Evolutionary conservation across 1,140 invertebrate genomes (phyloP).

Genomic region (Belonocnema kinseyi): DNA sequence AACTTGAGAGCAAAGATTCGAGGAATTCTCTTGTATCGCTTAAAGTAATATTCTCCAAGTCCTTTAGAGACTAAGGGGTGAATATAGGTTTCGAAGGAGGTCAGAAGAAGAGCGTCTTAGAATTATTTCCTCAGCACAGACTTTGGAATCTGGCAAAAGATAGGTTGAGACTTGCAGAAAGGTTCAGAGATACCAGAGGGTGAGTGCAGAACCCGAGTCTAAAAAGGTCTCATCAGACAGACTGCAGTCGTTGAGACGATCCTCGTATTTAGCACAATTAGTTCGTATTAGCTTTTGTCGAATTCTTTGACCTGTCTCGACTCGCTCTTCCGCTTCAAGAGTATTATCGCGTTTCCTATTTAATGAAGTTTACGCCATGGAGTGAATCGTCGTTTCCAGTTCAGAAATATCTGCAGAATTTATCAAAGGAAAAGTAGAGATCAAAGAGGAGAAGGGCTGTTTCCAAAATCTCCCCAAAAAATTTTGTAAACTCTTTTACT

Average conservation of each 20-base stretch:
- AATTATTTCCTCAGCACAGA: constrained; percentile 1
- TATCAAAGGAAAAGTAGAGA: constrained; percentile 10
- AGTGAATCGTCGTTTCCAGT: constrained; percentile 18
- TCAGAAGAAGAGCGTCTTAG: background rate
- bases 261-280: constrained; percentile 26
- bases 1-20: no score
- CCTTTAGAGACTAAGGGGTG: no score
- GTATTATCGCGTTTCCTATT: constrained; percentile 28
- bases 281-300: constrained; percentile 29
- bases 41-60: background rate
- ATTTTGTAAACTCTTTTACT: background rate
- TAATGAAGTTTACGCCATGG: constrained; percentile 23
- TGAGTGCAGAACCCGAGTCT: background rate
- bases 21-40: background rate
- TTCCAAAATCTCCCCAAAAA: background rate
- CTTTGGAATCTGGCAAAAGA: constrained; percentile 5
- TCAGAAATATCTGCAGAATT: constrained; percentile 1
- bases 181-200: background rate
- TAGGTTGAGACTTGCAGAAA: background rate
- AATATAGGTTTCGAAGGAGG: background rate
- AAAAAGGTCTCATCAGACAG: constrained; percentile 21
- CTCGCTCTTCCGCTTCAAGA: constrained; percentile 22
- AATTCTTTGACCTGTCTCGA: constrained; percentile 24
- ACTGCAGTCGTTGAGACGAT: constrained; percentile 9
- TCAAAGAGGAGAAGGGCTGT: constrained; percentile 12